Conservation (phyloP, 2,888 invertebrate genomes). For the Cylindroiulus punctatus region DNA sequence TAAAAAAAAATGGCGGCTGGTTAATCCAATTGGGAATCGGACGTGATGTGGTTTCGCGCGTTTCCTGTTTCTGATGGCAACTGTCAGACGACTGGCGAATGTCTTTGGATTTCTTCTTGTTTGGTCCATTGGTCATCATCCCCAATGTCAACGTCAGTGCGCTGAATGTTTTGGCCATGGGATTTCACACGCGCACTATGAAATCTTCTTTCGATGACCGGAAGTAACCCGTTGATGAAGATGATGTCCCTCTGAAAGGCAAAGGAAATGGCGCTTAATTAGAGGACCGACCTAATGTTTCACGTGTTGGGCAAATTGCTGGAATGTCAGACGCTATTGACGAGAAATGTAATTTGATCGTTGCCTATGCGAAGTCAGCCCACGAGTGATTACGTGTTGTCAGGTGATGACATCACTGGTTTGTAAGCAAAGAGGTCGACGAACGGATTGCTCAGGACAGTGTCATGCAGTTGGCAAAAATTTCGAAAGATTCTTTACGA, state of each 20-base stretch:
- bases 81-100: constrained; percentile 1
- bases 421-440: too few species aligned
- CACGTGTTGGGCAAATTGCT: background rate
- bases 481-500: too few species aligned
- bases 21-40: constrained; percentile 38
- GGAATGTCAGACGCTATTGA: too few species aligned
- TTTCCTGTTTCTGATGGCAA: background rate
- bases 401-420: too few species aligned
- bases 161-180: background rate
- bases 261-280: background rate
- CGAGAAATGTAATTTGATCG: too few species aligned
- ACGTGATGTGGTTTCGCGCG: background rate
- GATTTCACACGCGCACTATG: constrained; percentile 53
- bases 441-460: too few species aligned
- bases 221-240: constrained; percentile 50
- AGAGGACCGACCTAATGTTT: background rate
- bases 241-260: constrained; percentile 36
- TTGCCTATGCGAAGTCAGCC: too few species aligned
- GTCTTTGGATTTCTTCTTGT: background rate
- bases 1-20: background rate
- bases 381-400: too few species aligned
- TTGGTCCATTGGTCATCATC: background rate
- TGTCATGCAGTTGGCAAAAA: too few species aligned
- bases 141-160: background rate
- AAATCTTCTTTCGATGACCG: constrained; percentile 56